phyloP scores from a whole-genome alignment of 1,140 invertebrate species.

The Bombus difficillimus region DNA sequence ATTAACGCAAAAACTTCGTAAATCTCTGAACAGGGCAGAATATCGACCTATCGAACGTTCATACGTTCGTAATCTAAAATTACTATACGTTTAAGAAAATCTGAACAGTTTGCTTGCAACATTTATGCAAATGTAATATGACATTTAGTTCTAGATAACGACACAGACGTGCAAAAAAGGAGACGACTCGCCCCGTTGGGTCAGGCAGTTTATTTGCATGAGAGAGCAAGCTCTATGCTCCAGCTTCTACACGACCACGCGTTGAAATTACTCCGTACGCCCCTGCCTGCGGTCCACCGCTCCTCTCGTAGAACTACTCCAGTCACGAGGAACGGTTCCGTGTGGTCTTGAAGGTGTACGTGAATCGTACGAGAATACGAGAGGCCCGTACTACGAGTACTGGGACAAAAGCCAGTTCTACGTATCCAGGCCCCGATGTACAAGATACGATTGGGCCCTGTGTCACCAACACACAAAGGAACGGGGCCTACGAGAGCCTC shows the following conservation, averaged over 20 bases:
- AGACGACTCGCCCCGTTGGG: background rate
- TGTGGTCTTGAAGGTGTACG: slow-evolving; percentile 43
- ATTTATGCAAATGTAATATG: background rate
- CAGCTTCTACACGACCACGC: background rate
- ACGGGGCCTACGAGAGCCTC: background rate
- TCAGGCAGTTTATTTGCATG: background rate
- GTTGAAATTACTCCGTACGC: slow-evolving; percentile 22
- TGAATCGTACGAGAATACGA: slow-evolving; percentile 47
- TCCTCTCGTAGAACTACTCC: slow-evolving; percentile 28
- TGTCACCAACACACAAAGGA: slow-evolving; percentile 26
- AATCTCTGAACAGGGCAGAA: background rate
- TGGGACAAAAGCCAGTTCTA: slow-evolving; percentile 50
- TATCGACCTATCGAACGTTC: background rate
- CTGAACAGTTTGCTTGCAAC: background rate
- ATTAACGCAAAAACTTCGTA: background rate
- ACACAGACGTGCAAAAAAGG: background rate
- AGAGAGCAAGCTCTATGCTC: background rate
- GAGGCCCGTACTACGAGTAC: slow-evolving; percentile 32
- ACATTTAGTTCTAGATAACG: background rate
- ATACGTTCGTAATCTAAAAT: background rate
- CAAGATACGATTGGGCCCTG: slow-evolving; percentile 27
- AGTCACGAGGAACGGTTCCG: slow-evolving; percentile 43
- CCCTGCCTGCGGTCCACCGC: slow-evolving; percentile 43
- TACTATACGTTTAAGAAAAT: background rate
- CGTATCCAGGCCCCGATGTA: background rate